These are phyloP conservation scores for Clavelina lepadiformis DNA, from an alignment of 23 tunicate genomes.

Conservation along the genomic window DNA sequence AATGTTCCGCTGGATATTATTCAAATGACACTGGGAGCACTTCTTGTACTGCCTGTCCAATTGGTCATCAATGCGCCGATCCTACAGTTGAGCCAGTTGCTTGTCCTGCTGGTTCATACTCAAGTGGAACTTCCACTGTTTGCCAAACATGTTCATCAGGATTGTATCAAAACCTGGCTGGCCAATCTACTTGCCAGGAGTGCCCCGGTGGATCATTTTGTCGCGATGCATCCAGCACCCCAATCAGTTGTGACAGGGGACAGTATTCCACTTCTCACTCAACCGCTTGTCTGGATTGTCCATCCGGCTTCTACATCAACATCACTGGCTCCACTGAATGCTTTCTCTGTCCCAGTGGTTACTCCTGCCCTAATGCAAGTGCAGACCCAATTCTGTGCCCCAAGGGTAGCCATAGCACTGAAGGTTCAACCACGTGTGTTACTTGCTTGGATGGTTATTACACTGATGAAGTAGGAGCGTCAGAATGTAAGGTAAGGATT, in stretches of 20 bases:
- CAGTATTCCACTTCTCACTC: slow-evolving; percentile 36
- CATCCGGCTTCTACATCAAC: slow-evolving; percentile 35
- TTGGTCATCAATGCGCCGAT: slow-evolving; percentile 39
- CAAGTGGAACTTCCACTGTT: neutral
- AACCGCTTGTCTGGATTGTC: slow-evolving; percentile 44
- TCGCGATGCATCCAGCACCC: slow-evolving; percentile 9
- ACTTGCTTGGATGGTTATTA: slow-evolving; percentile 27
- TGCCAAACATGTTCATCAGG: slow-evolving; percentile 27
- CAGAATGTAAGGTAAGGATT: slow-evolving; percentile 22
- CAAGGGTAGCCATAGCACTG: slow-evolving; percentile 2
- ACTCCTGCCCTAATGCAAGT: neutral
- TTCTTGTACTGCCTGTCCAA: slow-evolving; percentile 45
- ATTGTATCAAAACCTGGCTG: neutral
- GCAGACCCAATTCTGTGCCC: slow-evolving; percentile 3
- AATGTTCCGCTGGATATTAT: slow-evolving; percentile 37
- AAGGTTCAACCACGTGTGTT: neutral
- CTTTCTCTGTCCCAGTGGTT: slow-evolving; percentile 9
- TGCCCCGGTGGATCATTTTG: slow-evolving; percentile 60
- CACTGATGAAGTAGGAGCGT: slow-evolving; percentile 1
- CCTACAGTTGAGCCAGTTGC: slow-evolving; percentile 18
- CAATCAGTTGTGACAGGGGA: slow-evolving; percentile 29
- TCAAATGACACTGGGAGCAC: neutral
- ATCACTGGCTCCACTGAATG: neutral
- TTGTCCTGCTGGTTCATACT: slow-evolving; percentile 62
- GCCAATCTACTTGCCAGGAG: slow-evolving; percentile 11